phyloP scores from a whole-genome alignment of 2,888 invertebrate genomes.

The Timema cristinae region DNA sequence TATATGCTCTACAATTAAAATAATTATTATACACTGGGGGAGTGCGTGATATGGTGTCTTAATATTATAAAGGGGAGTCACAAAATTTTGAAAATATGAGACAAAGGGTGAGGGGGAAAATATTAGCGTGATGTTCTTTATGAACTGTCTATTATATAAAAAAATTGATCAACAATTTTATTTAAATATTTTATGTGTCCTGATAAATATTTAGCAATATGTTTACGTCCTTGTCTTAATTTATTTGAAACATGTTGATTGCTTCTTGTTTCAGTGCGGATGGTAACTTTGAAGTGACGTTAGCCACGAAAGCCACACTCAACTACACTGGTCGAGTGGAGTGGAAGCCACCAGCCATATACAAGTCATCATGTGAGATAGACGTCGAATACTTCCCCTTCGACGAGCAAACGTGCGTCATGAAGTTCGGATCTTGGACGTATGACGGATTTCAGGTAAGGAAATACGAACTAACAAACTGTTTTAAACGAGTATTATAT shows the following conservation, averaged over 20 bases:
- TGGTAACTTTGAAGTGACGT: slow-evolving; percentile 79
- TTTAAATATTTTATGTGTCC: no score
- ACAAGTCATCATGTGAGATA: slow-evolving; percentile 84
- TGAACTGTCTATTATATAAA: no score
- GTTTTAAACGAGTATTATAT: no score
- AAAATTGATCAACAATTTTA: no score
- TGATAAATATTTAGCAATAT: not conserved
- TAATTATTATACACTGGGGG: no score
- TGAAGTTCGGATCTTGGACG: slow-evolving; percentile 84
- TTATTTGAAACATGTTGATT: not conserved
- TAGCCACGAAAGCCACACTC: slow-evolving; percentile 76
- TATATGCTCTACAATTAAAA: no score
- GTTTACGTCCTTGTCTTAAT: not conserved
- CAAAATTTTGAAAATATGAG: no score
- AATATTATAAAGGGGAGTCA: no score
- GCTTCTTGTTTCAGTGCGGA: slow-evolving; percentile 59
- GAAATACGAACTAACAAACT: not conserved
- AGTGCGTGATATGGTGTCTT: no score
- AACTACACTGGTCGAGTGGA: slow-evolving; percentile 78
- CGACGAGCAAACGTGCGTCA: slow-evolving; percentile 81
- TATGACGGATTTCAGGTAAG: slow-evolving; percentile 77
- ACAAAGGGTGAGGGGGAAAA: no score
- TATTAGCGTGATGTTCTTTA: no score
- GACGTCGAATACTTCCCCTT: slow-evolving; percentile 84
- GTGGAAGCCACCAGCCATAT: slow-evolving; percentile 91